Evolutionary conservation across 2,113 vertebrate genomes (phyloP), one percentile per base, ranked within the genome.

Genomic region (Varanus komodoensis): DNA sequence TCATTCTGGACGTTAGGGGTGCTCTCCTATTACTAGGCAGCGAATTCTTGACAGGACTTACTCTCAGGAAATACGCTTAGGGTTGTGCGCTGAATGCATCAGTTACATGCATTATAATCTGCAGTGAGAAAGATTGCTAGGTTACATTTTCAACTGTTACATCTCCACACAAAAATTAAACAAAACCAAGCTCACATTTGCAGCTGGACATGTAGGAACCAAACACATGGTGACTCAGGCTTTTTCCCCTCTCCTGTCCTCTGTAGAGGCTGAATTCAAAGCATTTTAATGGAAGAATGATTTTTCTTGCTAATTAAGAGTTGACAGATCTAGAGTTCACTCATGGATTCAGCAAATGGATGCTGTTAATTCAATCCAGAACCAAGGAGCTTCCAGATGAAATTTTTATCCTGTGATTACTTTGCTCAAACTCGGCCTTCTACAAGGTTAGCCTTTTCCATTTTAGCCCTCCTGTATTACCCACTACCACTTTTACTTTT

Each of bases 241-340:
- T 93, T 95, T 92, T 75, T 25, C 83, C 54, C 11, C 54, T 54
- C 54, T 12, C 54, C 54, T 8, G 7, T 54, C 54, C 54, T 8
- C 54, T 54, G 54, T 54, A 54, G 54, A 3, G 54, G 54, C 54
- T 8, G 6, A 8, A 75, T 91, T 90, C 64, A 79, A 86, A 61
- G 91, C 7, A 90, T 68, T 73, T 87, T 87, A 44, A 92, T 12
- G 19, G 82, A 74, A 69, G 0, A 38, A 91, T 90, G 88, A 93
- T 89, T 91, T 91, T 68, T 92, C 94, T 84, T 89, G 81, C 69
- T 91, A 88, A 90, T 95, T 96, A 94, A 90, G 75, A 92, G 90
- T 69, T 96, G 92, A 54, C 87, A 5, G 23, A 21, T 1, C 48
- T 93, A 92, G 44, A 82, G 95, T 91, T 77, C 92, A 71, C 89